phyloP scores from a whole-genome alignment of 2,888 invertebrate species.

The Odontothrips loti region DNA sequence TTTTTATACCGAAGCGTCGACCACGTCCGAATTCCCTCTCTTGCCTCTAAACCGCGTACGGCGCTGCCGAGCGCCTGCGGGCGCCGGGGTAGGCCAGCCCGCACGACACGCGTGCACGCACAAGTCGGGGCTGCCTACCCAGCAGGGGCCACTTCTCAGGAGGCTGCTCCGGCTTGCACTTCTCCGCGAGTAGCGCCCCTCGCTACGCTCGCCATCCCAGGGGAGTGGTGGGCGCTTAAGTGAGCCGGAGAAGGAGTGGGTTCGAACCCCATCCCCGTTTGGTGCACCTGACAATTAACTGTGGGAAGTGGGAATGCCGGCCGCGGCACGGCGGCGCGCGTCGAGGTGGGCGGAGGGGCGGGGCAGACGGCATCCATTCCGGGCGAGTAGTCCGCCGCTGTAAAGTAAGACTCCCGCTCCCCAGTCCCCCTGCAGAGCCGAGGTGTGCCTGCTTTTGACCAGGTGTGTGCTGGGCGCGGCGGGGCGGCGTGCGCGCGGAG shows the following conservation, averaged over 20 bases:
- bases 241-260: neutral
- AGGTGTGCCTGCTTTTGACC: neutral
- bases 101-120: too few species aligned
- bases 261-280: neutral
- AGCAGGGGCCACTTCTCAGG: neutral
- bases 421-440: neutral
- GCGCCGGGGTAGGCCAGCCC: too few species aligned
- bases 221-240: neutral
- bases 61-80: too few species aligned
- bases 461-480: neutral
- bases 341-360: neutral
- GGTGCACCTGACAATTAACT: slow-evolving; percentile 3
- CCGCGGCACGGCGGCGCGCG: neutral
- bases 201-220: neutral
- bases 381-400: neutral
- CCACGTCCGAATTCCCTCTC: too few species aligned
- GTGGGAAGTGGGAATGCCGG: neutral
- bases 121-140: too few species aligned
- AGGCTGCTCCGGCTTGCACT: neutral
- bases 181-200: neutral
- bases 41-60: too few species aligned
- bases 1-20: too few species aligned
- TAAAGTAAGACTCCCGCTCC: neutral
- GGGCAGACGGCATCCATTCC: neutral
- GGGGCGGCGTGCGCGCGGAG: too few species aligned